A percentile compares a stretch with the other conserved stretches of the same genome.
Conservation (phyloP, 2,888 invertebrate species). For the Leptothorax acervorum region DNA sequence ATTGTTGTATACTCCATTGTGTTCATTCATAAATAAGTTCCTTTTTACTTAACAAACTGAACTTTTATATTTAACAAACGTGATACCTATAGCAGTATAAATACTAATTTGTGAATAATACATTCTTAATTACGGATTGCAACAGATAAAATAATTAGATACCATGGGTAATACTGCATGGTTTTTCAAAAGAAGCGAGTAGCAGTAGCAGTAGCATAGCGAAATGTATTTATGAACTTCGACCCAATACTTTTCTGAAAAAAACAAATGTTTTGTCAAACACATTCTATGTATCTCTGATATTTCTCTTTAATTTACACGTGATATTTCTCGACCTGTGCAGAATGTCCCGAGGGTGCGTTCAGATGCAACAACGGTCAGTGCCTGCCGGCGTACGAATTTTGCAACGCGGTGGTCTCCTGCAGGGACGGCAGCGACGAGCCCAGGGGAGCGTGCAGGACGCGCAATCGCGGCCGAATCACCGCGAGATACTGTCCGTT, state of each 20-base stretch:
- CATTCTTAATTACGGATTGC: neutral
- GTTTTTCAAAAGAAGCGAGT: neutral
- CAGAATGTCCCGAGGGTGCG: slow-evolving; percentile 92
- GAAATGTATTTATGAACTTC: neutral
- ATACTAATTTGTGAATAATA: neutral
- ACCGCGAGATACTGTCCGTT: slow-evolving; percentile 91
- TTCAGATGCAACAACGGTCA: slow-evolving; percentile 95
- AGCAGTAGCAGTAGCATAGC: neutral
- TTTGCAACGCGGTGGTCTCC: slow-evolving; percentile 95
- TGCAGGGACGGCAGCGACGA: slow-evolving; percentile 97
- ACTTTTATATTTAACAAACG: neutral
- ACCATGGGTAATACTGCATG: neutral
- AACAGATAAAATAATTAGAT: neutral
- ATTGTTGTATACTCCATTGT: neutral
- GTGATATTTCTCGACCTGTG: slow-evolving; percentile 52
- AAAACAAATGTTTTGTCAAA: neutral
- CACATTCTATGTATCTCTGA: neutral
- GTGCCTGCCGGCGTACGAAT: slow-evolving; percentile 95
- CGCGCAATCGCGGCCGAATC: slow-evolving; percentile 84
- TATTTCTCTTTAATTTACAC: neutral
- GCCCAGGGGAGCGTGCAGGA: slow-evolving; percentile 88
- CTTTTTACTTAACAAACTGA: neutral
- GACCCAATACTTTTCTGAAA: neutral
- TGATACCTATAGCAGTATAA: neutral
- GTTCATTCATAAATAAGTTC: neutral